phyloP scores from a whole-genome alignment of 1,140 invertebrate genomes.

The Bombus terrestris region DNA sequence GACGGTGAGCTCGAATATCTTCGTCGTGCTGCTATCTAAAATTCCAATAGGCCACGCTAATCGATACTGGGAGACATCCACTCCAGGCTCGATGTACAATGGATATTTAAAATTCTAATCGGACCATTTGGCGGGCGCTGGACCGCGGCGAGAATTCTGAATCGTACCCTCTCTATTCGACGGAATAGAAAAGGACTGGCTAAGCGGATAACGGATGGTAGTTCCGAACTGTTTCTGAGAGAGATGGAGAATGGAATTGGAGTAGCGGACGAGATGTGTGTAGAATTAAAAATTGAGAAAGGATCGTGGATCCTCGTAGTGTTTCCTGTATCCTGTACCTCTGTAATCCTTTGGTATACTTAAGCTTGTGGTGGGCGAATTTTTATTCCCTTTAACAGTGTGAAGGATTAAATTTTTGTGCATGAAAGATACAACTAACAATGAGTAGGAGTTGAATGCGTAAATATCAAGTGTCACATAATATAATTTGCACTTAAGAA shows the following conservation, averaged over 20 bases:
- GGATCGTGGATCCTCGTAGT: neutral
- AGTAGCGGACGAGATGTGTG: neutral
- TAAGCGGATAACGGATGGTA: neutral
- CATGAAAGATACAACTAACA: too few species aligned
- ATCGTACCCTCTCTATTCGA: neutral
- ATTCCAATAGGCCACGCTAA: slow-evolving; percentile 29
- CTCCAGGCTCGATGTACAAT: neutral
- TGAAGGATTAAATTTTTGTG: too few species aligned
- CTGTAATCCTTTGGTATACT: neutral
- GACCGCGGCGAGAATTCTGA: slow-evolving; percentile 8
- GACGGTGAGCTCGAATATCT: slow-evolving; percentile 9
- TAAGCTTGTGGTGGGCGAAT: neutral
- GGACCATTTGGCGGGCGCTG: slow-evolving; percentile 6
- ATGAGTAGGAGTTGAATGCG: neutral
- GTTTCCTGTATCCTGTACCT: neutral
- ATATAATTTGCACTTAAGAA: neutral
- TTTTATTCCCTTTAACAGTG: neutral
- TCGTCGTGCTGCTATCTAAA: slow-evolving; percentile 28
- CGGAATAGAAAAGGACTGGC: neutral
- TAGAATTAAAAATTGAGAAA: neutral
- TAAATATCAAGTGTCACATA: neutral
- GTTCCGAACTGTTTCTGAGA: neutral
- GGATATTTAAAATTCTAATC: slow-evolving; percentile 60
- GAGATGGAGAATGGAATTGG: neutral
- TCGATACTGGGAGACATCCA: slow-evolving; percentile 16